Percentiles rank a stretch among this genome's conserved stretches.
phyloP scores from a whole-genome alignment of 2,888 invertebrate genomes.

The Cylloceria caligata region DNA sequence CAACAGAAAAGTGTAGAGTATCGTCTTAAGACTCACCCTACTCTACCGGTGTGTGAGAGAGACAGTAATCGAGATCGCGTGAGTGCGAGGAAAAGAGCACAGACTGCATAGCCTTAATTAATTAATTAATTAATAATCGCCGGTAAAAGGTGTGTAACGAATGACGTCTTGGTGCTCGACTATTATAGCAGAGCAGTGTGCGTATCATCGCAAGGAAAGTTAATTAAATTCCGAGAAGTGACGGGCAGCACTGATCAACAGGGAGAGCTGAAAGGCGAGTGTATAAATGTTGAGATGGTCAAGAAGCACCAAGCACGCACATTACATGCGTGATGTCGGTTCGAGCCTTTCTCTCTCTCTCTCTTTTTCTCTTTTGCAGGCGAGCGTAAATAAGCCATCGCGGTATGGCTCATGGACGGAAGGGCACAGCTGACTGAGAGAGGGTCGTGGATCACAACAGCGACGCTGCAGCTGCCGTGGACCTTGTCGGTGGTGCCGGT shows the following conservation, averaged over 20 bases:
- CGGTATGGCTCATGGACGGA: constrained; percentile 20
- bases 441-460: neutral
- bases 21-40: too few species aligned
- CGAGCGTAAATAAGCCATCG: constrained; percentile 8
- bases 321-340: constrained; percentile 32
- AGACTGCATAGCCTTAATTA: too few species aligned
- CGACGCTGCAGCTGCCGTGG: neutral
- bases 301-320: constrained; percentile 27
- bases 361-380: neutral
- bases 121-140: constrained; percentile 53
- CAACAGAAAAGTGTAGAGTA: too few species aligned
- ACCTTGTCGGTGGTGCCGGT: neutral
- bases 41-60: too few species aligned
- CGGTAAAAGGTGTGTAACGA: constrained; percentile 46
- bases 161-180: constrained; percentile 25
- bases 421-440: constrained; percentile 30
- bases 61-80: too few species aligned
- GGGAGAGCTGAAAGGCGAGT: constrained; percentile 32
- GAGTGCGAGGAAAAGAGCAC: neutral
- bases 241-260: constrained; percentile 26
- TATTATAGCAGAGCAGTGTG: constrained; percentile 32
- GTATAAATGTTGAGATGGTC: constrained; percentile 48
- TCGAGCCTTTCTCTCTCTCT: neutral
- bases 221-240: constrained; percentile 59
- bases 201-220: constrained; percentile 23